These are phyloP conservation scores for Blastobasis adustella DNA, from an alignment of 2,888 invertebrate genomes.

Conservation along the genomic window DNA sequence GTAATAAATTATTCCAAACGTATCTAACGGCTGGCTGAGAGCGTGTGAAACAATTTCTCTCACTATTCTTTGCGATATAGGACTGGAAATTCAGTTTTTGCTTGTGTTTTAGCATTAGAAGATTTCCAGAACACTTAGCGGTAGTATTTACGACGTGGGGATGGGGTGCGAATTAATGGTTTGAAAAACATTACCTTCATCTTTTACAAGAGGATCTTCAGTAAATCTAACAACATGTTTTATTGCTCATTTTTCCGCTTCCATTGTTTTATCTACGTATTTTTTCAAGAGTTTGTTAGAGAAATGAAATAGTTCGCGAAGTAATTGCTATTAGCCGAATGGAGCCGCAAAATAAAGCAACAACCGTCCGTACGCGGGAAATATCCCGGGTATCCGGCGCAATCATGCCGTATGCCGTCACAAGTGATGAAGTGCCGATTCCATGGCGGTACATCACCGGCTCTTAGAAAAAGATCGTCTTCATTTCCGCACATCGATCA, in stretches of 20 bases:
- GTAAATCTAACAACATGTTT: too few relatives aligned
- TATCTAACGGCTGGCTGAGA: slow-evolving; percentile 43
- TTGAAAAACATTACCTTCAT: too few relatives aligned
- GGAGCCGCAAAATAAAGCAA: too few relatives aligned
- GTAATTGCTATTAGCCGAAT: too few relatives aligned
- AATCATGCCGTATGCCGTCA: slow-evolving; percentile 9
- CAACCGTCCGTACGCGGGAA: too few relatives aligned
- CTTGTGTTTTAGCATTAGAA: not conserved
- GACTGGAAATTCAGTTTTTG: not conserved
- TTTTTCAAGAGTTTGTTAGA: too few relatives aligned
- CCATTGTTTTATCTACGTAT: too few relatives aligned
- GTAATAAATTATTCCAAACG: slow-evolving; percentile 64
- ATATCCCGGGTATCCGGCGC: not conserved
- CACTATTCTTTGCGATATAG: slow-evolving; percentile 22
- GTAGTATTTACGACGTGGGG: not conserved
- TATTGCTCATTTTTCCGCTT: too few relatives aligned
- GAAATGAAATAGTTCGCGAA: too few relatives aligned
- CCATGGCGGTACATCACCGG: slow-evolving; percentile 45
- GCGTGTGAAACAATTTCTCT: slow-evolving; percentile 47
- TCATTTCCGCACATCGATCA: slow-evolving; percentile 73
- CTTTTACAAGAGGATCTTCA: too few relatives aligned
- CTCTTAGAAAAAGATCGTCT: slow-evolving; percentile 69
- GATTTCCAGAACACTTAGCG: not conserved
- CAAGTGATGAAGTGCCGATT: slow-evolving; percentile 41
- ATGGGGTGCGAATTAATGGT: too few relatives aligned